Percentiles rank a stretch among this genome's conserved stretches.
Conservation (phyloP, 2,888 invertebrate genomes). For the Apantesis nais region DNA sequence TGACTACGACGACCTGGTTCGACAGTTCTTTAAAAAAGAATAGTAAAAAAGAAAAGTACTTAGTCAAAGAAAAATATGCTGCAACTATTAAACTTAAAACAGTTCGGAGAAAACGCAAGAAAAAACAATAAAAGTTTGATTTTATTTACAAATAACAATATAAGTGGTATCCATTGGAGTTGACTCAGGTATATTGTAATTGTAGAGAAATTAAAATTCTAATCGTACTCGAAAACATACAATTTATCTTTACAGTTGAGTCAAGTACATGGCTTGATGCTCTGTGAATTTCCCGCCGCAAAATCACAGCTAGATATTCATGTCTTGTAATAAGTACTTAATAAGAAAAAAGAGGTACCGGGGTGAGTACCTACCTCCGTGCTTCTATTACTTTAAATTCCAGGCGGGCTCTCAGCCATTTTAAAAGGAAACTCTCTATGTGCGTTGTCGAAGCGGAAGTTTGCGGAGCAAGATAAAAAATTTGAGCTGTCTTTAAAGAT, state of each 20-base stretch:
- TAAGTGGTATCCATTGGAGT: background rate
- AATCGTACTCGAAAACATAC: background rate
- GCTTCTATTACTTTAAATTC: background rate
- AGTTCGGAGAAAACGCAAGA: too few relatives aligned
- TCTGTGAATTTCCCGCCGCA: background rate
- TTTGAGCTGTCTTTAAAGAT: constrained; percentile 12
- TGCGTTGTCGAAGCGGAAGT: constrained; percentile 33
- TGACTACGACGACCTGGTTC: too few relatives aligned
- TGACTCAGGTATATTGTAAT: background rate
- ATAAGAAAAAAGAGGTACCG: background rate
- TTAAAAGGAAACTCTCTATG: constrained; percentile 17
- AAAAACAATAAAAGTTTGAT: too few relatives aligned
- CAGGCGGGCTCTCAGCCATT: background rate
- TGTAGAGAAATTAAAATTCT: background rate
- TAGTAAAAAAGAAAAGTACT: too few relatives aligned
- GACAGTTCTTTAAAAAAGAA: too few relatives aligned
- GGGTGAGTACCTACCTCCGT: background rate
- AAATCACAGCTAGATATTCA: background rate
- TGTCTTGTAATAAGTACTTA: background rate
- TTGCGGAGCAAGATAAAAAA: constrained; percentile 22
- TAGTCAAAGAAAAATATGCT: too few relatives aligned
- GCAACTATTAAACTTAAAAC: too few relatives aligned
- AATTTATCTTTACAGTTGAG: background rate
- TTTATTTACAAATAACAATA: too few relatives aligned
- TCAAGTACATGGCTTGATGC: background rate